Evolutionary conservation across 2,113 vertebrate species (phyloP), one percentile per base, ranked within the genome.

Genomic region (Tenrec ecaudatus): DNA sequence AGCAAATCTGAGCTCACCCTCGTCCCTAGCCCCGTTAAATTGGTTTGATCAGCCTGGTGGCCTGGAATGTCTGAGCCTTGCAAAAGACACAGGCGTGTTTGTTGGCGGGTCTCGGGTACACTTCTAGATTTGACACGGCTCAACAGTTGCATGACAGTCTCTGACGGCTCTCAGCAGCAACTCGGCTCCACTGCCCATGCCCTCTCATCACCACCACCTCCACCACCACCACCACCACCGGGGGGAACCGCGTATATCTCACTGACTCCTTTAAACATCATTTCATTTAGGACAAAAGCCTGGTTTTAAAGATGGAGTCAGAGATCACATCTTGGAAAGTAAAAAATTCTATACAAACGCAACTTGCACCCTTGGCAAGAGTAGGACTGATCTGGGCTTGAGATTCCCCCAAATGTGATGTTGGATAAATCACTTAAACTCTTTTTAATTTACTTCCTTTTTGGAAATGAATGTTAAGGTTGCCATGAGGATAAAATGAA

Each of bases 31-130:
- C 95, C 97, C 81, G 75, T 98, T 98, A 98, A 98, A 98, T 98
- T 97, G 97, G 97, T 98, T 98, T 97, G 98, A 98, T 98, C 97
- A 97, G 97, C 98, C 95, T 97, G 97, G 96, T 98, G 98, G 97
- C 58, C 95, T 98, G 98, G 97, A 98, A 98, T 98, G 98, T 97
- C 97, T 29, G 84, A 95, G 97, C 95, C 97, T 97, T 98, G 92
- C 93, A 95, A 96, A 66, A 98, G 97, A 97, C 97, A 97, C 97
- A 97, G 96, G 92, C 94, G 15, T 29, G 88, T 98, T 98, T 98
- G 95, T 92, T 93, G 97, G 96, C 96, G 97, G 96, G 96, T 97
- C 97, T 97, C 47, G 82, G 92, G 94, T 91, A 82, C 96, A 95
- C 95, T 96, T 91, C 93, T 82, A 93, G 96, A 97, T 98, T 98